A percentile compares a stretch with the other conserved stretches of the same genome.
Evolutionary conservation across 2,888 invertebrate genomes (phyloP).

Genomic region (Erynnis tages): DNA sequence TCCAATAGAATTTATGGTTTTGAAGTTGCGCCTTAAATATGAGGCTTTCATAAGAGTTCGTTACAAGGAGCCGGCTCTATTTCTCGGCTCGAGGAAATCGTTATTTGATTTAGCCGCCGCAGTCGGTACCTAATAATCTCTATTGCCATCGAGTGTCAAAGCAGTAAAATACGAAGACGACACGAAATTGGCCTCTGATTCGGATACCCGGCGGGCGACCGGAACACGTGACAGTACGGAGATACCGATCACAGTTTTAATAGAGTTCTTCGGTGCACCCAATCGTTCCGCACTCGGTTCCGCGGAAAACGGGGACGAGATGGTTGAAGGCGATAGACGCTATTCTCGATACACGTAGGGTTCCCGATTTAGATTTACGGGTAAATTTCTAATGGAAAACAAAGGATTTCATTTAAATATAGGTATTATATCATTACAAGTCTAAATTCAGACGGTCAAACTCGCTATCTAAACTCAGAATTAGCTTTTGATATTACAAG

Average conservation of each 20-base stretch:
- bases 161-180: conserved; percentile 29
- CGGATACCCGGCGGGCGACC: conserved; percentile 56
- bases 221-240: conserved; percentile 64
- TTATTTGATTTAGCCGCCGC: conserved; percentile 27
- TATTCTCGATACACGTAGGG: conserved; percentile 19
- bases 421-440: too few species aligned
- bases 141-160: conserved; percentile 31
- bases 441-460: too few species aligned
- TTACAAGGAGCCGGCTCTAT: conserved; percentile 10
- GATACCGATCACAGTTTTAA: conserved; percentile 68
- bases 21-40: neutral
- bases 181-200: conserved; percentile 43
- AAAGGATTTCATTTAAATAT: too few species aligned
- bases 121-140: conserved; percentile 28
- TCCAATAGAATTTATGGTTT: conserved; percentile 4
- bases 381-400: too few species aligned
- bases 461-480: too few species aligned
- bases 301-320: neutral
- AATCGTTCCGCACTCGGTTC: conserved; percentile 45
- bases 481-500: too few species aligned
- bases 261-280: conserved; percentile 69
- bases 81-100: conserved; percentile 22
- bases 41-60: conserved; percentile 19
- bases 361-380: neutral
- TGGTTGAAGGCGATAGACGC: conserved; percentile 10